Conservation (phyloP, 2,888 invertebrate genomes). For the Clitarchus hookeri region DNA sequence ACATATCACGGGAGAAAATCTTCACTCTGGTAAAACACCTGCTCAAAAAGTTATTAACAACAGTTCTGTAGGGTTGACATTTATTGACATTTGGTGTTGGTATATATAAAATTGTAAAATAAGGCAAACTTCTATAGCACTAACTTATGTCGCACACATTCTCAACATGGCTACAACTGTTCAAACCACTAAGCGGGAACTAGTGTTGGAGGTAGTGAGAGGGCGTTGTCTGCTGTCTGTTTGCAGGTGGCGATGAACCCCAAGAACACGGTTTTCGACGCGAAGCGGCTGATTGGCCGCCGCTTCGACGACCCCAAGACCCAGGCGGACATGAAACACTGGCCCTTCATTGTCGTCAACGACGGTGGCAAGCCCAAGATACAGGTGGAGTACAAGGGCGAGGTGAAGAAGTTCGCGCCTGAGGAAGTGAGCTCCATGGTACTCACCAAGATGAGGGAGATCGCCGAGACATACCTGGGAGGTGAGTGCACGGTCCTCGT, state of each 20-base stretch:
- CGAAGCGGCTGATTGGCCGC: conserved; percentile 82
- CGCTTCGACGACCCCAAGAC: conserved; percentile 77
- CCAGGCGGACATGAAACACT: conserved; percentile 81
- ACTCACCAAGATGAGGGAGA: conserved; percentile 66
- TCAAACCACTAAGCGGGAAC: no score
- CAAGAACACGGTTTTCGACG: conserved; percentile 73
- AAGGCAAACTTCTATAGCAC: no score
- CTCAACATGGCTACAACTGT: no score
- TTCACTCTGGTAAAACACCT: no score
- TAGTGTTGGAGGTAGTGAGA: no score
- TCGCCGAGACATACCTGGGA: conserved; percentile 74
- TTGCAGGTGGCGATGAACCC: conserved; percentile 69
- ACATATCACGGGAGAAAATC: no score
- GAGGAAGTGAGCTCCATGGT: conserved; percentile 76
- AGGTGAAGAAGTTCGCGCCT: conserved; percentile 66
- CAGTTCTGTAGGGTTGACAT: no score
- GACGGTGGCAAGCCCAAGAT: conserved; percentile 75
- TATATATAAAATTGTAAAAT: no score
- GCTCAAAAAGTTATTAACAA: no score
- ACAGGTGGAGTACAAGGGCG: conserved; percentile 67
- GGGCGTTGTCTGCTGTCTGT: no score
- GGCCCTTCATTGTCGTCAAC: conserved; percentile 76
- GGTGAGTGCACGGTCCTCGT: conserved; percentile 46
- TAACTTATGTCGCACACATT: no score
- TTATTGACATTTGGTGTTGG: no score